A percentile compares a stretch with the other conserved stretches of the same genome.
phyloP scores from a whole-genome alignment of 2,888 invertebrate genomes.

The Esperia sulphurella region DNA sequence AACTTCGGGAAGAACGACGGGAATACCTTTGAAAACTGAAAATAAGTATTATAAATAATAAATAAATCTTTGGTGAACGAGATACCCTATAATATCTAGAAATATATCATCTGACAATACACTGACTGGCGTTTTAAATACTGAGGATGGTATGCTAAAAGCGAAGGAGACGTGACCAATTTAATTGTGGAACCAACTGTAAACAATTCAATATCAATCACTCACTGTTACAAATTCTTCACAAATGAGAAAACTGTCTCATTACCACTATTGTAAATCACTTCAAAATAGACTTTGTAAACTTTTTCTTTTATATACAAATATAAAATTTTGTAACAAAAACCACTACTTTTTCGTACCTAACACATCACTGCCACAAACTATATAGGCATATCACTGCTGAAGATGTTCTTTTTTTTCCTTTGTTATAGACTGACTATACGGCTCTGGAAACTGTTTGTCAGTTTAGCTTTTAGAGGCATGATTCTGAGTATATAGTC shows the following conservation, averaged over 20 bases:
- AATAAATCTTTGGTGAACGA: too few relatives aligned
- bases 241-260: slow-evolving; percentile 16
- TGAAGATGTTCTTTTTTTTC: too few relatives aligned
- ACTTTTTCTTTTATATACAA: neutral
- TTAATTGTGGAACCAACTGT: slow-evolving; percentile 53
- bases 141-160: slow-evolving; percentile 14
- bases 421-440: too few relatives aligned
- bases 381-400: too few relatives aligned
- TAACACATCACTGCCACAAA: neutral
- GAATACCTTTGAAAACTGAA: too few relatives aligned
- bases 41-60: too few relatives aligned
- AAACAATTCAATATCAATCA: slow-evolving; percentile 55
- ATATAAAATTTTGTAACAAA: neutral
- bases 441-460: too few relatives aligned
- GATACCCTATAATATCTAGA: too few relatives aligned
- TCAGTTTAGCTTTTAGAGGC: too few relatives aligned
- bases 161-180: slow-evolving; percentile 50
- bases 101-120: slow-evolving; percentile 11
- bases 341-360: neutral
- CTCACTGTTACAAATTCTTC: neutral
- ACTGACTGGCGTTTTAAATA: neutral
- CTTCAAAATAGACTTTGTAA: neutral
- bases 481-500: too few relatives aligned
- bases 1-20: too few relatives aligned
- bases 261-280: neutral